phyloP scores from a whole-genome alignment of 2,888 invertebrate species.

The Troglohyphantes excavatus region DNA sequence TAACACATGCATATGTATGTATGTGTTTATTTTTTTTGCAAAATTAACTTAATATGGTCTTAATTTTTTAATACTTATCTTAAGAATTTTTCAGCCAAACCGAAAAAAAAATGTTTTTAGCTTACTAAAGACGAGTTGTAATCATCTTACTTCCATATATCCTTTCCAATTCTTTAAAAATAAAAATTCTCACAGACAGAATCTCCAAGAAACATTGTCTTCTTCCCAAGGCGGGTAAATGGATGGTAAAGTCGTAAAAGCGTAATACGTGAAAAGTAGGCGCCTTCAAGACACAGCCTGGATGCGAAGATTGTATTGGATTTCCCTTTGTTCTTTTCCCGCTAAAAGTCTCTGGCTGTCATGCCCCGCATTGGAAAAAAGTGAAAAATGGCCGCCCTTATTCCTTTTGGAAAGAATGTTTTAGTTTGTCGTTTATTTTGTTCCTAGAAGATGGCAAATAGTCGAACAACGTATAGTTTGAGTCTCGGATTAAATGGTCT shows the following conservation, averaged over 20 bases:
- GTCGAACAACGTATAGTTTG: too few species aligned
- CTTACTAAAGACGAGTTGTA: too few species aligned
- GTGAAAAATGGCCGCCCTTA: slow-evolving; percentile 26
- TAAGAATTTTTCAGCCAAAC: too few species aligned
- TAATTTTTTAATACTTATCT: too few species aligned
- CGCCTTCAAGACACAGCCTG: not conserved
- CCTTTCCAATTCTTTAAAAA: too few species aligned
- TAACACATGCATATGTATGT: too few species aligned
- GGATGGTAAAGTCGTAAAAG: not conserved
- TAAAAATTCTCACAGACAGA: too few species aligned
- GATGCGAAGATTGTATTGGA: slow-evolving; percentile 13
- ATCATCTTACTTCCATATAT: too few species aligned
- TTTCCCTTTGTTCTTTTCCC: slow-evolving; percentile 12
- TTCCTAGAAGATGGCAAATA: not conserved
- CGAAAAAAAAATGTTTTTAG: too few species aligned
- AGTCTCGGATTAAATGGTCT: too few species aligned
- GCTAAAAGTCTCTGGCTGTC: not conserved
- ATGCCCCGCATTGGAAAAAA: slow-evolving; percentile 26
- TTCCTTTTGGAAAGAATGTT: not conserved
- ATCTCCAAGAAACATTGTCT: not conserved
- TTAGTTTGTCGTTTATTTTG: not conserved
- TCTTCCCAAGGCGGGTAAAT: not conserved
- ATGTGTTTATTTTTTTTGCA: too few species aligned
- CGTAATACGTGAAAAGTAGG: slow-evolving; percentile 12
- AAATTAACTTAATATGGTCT: too few species aligned